Conservation (phyloP, 2,888 invertebrate genomes). For the Hoplodrina ambigua region DNA sequence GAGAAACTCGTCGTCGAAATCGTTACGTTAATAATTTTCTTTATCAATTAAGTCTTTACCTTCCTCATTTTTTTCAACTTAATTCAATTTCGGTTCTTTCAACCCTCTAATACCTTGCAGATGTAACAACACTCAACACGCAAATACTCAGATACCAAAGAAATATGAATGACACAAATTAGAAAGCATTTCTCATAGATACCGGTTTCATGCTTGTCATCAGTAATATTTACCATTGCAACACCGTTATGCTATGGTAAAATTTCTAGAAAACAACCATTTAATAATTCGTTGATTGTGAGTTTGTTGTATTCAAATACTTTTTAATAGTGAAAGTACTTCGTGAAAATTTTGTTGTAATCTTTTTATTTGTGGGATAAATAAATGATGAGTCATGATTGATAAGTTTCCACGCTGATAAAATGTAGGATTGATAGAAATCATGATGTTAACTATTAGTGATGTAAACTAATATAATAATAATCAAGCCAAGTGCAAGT, state of each 20-base stretch:
- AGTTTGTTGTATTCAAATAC: conserved; percentile 21
- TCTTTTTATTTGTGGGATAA: conserved; percentile 3
- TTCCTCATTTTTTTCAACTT: no score
- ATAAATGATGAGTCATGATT: conserved; percentile 1
- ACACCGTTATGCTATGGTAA: conserved; percentile 21
- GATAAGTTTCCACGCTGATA: conserved; percentile 18
- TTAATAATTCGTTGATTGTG: conserved; percentile 32
- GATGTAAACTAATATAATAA: neutral
- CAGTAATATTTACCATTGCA: conserved; percentile 31
- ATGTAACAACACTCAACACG: neutral
- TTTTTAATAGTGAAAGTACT: conserved; percentile 50
- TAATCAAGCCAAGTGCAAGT: no score
- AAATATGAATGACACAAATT: conserved; percentile 31
- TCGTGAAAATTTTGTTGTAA: conserved; percentile 13
- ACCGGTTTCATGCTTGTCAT: conserved; percentile 50
- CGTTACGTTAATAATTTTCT: neutral
- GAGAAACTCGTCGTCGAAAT: no score
- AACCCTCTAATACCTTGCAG: neutral
- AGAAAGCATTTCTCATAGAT: conserved; percentile 52
- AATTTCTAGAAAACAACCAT: conserved; percentile 38
- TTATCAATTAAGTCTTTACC: neutral
- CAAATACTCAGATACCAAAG: conserved; percentile 22
- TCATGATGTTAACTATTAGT: neutral
- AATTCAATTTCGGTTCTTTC: neutral
- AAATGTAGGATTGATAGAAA: neutral